Percentiles rank a stretch among this genome's conserved stretches.
These are phyloP conservation scores for Pocillopora damicornis DNA, from an alignment of 64 coral and sea anemone species.

Conservation along the genomic window DNA sequence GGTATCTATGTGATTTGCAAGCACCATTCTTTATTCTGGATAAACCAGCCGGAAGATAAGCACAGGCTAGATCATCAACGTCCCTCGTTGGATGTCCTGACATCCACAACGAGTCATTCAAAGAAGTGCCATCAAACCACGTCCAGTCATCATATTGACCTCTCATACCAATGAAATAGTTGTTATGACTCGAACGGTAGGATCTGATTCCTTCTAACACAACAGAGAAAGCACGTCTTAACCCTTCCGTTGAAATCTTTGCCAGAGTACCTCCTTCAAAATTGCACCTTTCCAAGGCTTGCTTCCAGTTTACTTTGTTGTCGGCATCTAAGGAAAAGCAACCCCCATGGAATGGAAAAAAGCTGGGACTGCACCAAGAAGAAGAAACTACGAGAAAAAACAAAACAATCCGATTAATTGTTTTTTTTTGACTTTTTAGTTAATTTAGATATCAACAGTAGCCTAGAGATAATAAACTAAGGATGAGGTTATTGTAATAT, in stretches of 20 bases:
- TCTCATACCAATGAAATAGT: constrained; percentile 4
- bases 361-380: neutral
- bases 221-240: neutral
- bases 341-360: neutral
- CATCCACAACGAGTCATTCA: neutral
- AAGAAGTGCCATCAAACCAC: neutral
- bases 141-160: neutral
- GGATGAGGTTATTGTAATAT: no score
- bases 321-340: neutral
- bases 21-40: neutral
- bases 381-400: neutral
- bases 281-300: neutral
- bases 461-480: no score
- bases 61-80: neutral
- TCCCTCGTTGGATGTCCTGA: neutral
- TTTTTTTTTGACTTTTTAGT: neutral
- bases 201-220: neutral
- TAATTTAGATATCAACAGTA: neutral
- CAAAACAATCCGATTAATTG: no score
- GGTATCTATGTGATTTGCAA: neutral
- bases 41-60: neutral
- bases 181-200: neutral
- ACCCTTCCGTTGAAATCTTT: neutral
- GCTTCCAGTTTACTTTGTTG: neutral
- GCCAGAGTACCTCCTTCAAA: constrained; percentile 1